Percentiles rank a stretch among this genome's conserved stretches.
These are phyloP conservation scores for Didymodactylos carnosus DNA, from an alignment of 2,888 invertebrate species.

Conservation along the genomic window DNA sequence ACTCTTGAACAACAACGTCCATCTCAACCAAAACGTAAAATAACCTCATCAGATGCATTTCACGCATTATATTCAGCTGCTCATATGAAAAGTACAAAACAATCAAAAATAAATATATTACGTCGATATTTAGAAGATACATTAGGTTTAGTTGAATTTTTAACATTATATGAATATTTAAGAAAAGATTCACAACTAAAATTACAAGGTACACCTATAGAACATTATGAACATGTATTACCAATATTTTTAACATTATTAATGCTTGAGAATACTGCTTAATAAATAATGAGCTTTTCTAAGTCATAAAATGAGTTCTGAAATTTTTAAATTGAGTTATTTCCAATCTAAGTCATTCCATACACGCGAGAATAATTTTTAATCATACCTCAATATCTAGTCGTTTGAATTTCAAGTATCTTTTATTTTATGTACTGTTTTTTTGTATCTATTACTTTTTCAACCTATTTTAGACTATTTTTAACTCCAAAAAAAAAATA, in stretches of 20 bases:
- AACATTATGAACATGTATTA: neutral
- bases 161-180: neutral
- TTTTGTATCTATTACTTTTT: no score
- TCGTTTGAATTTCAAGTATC: no score
- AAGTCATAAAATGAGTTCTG: no score
- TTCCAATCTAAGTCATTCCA: no score
- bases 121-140: neutral
- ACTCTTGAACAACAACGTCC: neutral
- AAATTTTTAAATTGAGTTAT: no score
- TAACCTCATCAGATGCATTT: neutral
- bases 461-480: no score
- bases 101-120: neutral
- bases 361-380: no score
- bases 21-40: slow-evolving; percentile 1
- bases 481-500: no score
- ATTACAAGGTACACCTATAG: neutral
- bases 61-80: neutral
- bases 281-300: neutral
- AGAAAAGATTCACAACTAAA: neutral
- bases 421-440: no score
- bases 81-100: neutral
- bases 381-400: no score
- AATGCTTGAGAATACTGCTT: neutral
- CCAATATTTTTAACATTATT: neutral
- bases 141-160: neutral